Evolutionary conservation across 2,113 vertebrate species (phyloP).

Genomic region (Oreotrochilus melanogaster): DNA sequence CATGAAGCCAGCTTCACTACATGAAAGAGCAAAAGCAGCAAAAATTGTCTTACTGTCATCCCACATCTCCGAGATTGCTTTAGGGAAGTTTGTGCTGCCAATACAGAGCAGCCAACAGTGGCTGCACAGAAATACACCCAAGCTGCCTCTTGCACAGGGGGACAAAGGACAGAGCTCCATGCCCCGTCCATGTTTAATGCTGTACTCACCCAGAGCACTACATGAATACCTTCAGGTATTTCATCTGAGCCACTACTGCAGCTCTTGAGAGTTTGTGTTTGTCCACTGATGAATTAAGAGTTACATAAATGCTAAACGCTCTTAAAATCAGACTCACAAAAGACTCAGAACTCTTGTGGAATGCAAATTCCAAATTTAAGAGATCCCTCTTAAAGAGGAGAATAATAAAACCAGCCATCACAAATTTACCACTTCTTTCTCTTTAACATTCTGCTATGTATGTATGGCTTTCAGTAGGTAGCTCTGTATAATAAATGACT

Average conservation of each 20-base stretch:
- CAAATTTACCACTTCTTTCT: conserved; percentile 35
- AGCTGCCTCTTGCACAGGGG: not conserved
- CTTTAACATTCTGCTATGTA: conserved; percentile 51
- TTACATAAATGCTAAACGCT: conserved; percentile 24
- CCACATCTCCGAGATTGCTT: not conserved
- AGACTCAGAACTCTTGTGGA: not conserved
- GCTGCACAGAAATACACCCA: not conserved
- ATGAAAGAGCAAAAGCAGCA: not conserved
- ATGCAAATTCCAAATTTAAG: conserved; percentile 18
- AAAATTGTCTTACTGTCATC: not conserved
- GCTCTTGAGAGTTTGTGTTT: not conserved
- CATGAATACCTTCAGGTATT: not conserved
- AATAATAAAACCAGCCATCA: conserved; percentile 39
- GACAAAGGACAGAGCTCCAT: not conserved
- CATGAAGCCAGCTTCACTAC: not conserved
- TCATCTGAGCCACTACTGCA: conserved; percentile 13
- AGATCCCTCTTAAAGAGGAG: not conserved
- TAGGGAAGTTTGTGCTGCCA: conserved; percentile 4
- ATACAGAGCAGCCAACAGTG: not conserved
- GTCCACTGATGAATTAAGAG: not conserved
- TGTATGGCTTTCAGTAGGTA: conserved; percentile 11
- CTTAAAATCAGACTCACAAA: conserved; percentile 3
- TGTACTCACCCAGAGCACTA: not conserved
- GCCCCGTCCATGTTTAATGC: not conserved
- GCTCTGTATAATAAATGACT: conserved; percentile 40